Evolutionary conservation across 2,888 invertebrate genomes (phyloP).

Genomic region (Agrochola lychnidis): DNA sequence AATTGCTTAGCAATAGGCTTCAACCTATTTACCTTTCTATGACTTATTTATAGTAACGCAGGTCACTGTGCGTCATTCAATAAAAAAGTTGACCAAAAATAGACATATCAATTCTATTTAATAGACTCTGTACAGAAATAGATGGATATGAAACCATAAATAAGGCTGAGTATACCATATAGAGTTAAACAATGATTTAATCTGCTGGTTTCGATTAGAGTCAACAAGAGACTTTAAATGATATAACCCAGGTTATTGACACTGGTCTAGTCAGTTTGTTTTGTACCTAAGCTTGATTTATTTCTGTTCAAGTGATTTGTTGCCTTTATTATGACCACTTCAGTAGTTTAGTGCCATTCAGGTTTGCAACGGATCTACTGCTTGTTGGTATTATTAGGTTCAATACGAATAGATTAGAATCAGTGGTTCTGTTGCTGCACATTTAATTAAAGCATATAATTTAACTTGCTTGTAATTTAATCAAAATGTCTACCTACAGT

Average conservation of each 20-base stretch:
- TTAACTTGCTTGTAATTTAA: slow-evolving; percentile 34
- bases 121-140: slow-evolving; percentile 34
- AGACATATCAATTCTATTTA: slow-evolving; percentile 43
- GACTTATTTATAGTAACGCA: slow-evolving; percentile 20
- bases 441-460: slow-evolving; percentile 22
- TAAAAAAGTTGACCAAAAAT: slow-evolving; percentile 45
- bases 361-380: slow-evolving; percentile 12
- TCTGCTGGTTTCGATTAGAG: slow-evolving; percentile 46
- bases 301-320: slow-evolving; percentile 45
- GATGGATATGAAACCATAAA: slow-evolving; percentile 41
- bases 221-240: slow-evolving; percentile 43
- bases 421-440: slow-evolving; percentile 7
- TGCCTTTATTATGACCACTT: slow-evolving; percentile 39
- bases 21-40: slow-evolving; percentile 1
- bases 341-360: slow-evolving; percentile 28
- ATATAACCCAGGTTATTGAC: slow-evolving; percentile 51
- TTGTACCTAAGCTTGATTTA: slow-evolving; percentile 48
- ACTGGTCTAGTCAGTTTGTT: slow-evolving; percentile 15
- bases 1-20: not conserved
- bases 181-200: slow-evolving; percentile 55
- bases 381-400: slow-evolving; percentile 28
- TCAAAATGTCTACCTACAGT: not conserved
- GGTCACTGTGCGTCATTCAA: slow-evolving; percentile 44
- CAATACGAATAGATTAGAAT: slow-evolving; percentile 32
- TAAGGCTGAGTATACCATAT: slow-evolving; percentile 48